Conservation (phyloP, 2,888 invertebrate species). For the Polylopha cassiicola region DNA sequence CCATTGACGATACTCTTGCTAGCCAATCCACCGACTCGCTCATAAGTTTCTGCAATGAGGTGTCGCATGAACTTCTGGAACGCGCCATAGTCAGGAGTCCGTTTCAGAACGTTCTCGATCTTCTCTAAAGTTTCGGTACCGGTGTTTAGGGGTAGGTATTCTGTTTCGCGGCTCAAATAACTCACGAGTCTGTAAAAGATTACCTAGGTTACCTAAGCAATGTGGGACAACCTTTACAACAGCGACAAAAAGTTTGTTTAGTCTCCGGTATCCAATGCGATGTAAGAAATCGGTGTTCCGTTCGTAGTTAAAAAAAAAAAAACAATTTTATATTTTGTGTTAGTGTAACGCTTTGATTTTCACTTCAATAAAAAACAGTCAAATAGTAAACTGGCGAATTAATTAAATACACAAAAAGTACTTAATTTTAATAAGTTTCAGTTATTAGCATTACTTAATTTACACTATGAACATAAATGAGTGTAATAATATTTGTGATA, state of each 20-base stretch:
- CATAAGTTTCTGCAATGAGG: conserved; percentile 80
- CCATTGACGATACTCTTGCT: conserved; percentile 61
- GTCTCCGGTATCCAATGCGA: too few species aligned
- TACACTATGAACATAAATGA: too few species aligned
- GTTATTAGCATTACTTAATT: too few species aligned
- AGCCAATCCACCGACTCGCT: conserved; percentile 75
- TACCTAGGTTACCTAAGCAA: background rate
- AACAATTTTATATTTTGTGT: too few species aligned
- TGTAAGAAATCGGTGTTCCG: too few species aligned
- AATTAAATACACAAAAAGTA: too few species aligned
- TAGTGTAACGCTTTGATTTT: too few species aligned
- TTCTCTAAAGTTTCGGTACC: conserved; percentile 79
- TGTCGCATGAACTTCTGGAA: conserved; percentile 82
- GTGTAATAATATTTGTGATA: conserved; percentile 6
- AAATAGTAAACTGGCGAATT: too few species aligned
- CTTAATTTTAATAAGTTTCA: too few species aligned
- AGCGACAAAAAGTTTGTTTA: background rate
- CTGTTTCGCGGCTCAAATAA: conserved; percentile 76
- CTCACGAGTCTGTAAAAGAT: conserved; percentile 58
- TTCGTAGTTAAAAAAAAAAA: too few species aligned
- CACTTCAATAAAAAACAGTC: too few species aligned
- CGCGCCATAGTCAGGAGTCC: conserved; percentile 78
- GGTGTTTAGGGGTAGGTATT: conserved; percentile 80
- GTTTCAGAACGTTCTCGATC: conserved; percentile 78
- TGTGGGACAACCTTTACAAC: background rate